A percentile compares a stretch with the other conserved stretches of the same genome.
Conservation (phyloP, 2,797 vertebrate species). For the Eidolon dupreanum region DNA sequence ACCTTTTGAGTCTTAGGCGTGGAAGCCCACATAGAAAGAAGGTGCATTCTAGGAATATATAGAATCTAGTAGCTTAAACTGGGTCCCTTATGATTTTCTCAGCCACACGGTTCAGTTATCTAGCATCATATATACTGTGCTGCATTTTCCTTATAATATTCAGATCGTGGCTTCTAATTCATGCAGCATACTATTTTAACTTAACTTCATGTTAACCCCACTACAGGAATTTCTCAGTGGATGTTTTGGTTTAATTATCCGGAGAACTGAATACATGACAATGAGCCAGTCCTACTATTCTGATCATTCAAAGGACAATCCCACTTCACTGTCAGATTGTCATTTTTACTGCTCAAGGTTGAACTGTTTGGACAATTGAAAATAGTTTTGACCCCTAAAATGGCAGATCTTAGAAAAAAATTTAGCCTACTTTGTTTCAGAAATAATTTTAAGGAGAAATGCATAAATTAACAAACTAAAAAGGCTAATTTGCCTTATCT, state of each 20-base stretch:
- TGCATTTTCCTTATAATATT: not conserved
- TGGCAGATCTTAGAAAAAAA: not conserved
- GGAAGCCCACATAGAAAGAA: not conserved
- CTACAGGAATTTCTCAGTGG: conserved; percentile 13
- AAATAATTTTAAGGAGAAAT: conserved; percentile 20
- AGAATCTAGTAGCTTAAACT: not conserved
- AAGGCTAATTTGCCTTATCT: not conserved
- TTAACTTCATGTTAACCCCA: not conserved
- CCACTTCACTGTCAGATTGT: not conserved
- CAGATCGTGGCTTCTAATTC: not conserved
- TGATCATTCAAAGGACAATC: not conserved
- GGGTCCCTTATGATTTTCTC: not conserved
- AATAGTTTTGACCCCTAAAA: conserved; percentile 3
- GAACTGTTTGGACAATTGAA: not conserved
- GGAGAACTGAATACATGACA: not conserved
- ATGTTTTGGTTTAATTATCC: conserved; percentile 47
- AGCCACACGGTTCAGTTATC: not conserved
- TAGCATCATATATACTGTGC: not conserved
- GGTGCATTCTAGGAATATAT: not conserved
- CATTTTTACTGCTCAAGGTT: not conserved
- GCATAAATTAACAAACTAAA: not conserved
- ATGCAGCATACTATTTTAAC: not conserved
- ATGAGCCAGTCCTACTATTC: not conserved
- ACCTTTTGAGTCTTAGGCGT: not conserved
- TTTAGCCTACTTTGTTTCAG: conserved; percentile 13